Conservation (phyloP, 2,797 vertebrate species). For the Fratercula arctica region DNA sequence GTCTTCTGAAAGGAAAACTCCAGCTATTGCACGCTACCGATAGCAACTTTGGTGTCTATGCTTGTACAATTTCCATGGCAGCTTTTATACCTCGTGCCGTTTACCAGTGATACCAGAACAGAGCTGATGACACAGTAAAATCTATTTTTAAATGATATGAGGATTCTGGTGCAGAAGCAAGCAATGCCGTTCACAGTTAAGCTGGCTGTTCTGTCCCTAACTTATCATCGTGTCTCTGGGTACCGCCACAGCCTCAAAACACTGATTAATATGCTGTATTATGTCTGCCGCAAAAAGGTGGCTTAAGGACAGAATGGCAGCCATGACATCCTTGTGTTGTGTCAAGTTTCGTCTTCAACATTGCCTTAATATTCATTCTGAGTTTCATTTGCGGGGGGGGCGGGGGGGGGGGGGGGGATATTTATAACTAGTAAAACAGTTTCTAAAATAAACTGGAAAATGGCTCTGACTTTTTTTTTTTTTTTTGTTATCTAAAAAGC, state of each 20-base stretch:
- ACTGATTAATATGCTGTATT: conserved; percentile 54
- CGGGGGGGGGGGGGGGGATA: neutral
- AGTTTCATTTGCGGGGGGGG: neutral
- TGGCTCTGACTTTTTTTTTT: neutral
- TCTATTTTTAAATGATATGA: conserved; percentile 52
- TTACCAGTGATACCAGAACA: conserved; percentile 41
- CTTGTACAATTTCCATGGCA: neutral
- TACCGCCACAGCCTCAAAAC: conserved; percentile 41
- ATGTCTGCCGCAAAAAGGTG: conserved; percentile 21
- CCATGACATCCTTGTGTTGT: neutral
- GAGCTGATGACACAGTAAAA: conserved; percentile 50
- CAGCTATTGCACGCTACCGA: neutral
- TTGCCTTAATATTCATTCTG: neutral
- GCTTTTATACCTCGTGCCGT: conserved; percentile 14
- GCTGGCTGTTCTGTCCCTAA: conserved; percentile 35
- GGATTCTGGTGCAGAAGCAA: conserved; percentile 20
- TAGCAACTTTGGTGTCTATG: conserved; percentile 17
- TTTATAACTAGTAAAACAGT: neutral
- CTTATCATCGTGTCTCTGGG: conserved; percentile 52
- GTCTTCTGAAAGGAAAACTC: conserved; percentile 58
- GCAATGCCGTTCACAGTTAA: conserved; percentile 30
- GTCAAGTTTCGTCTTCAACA: neutral
- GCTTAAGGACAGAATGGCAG: conserved; percentile 53
- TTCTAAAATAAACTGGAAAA: neutral
- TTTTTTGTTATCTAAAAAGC: neutral